Conservation (phyloP, 2,888 invertebrate genomes). For the Eupithecia centaureata region DNA sequence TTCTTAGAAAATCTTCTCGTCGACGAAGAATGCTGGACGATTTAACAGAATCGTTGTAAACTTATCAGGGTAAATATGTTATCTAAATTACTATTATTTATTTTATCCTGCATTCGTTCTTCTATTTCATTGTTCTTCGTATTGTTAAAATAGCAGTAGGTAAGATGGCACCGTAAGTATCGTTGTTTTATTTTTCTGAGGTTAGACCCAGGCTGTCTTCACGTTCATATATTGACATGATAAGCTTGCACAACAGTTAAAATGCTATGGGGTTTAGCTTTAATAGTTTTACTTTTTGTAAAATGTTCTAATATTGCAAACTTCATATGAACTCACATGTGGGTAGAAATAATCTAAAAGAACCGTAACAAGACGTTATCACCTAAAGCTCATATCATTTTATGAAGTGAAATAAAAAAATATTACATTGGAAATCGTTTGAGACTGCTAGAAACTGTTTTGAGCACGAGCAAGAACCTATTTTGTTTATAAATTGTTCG, state of each 20-base stretch:
- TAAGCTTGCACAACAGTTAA: background rate
- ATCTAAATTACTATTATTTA: too few relatives aligned
- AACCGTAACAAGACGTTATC: background rate
- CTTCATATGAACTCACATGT: background rate
- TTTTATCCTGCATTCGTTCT: too few relatives aligned
- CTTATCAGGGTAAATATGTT: too few relatives aligned
- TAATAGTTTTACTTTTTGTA: background rate
- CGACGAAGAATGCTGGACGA: too few relatives aligned
- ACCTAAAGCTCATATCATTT: background rate
- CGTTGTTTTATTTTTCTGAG: too few relatives aligned
- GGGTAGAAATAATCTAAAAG: background rate
- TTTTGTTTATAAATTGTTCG: conserved; percentile 26
- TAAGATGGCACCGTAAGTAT: too few relatives aligned
- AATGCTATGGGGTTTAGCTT: too few relatives aligned
- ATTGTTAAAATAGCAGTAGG: too few relatives aligned
- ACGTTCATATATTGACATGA: background rate
- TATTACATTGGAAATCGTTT: conserved; percentile 19
- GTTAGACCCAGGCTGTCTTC: too few relatives aligned
- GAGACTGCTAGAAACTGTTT: conserved; percentile 12
- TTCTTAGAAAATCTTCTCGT: background rate
- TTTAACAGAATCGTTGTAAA: too few relatives aligned
- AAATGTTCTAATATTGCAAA: background rate
- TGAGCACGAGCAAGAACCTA: conserved; percentile 10
- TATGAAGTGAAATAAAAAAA: conserved; percentile 13
- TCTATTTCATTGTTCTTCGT: too few relatives aligned